Conservation (phyloP, 2,113 vertebrate genomes). For the Syngnathus typhle region DNA sequence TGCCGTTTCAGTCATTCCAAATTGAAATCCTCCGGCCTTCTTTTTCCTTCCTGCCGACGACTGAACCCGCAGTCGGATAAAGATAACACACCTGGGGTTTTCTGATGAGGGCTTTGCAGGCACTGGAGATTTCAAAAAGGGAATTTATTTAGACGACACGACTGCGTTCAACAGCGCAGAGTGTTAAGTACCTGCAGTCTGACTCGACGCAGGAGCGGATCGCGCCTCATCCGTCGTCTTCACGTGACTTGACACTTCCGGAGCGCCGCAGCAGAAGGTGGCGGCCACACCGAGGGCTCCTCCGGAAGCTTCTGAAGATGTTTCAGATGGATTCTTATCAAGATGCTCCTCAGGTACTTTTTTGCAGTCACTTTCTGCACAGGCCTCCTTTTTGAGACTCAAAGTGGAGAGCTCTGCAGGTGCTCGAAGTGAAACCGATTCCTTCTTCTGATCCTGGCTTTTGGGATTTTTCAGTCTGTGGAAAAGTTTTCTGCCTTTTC, state of each 20-base stretch:
- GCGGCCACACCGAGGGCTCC: slow-evolving; percentile 45
- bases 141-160: background rate
- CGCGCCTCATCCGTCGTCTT: slow-evolving; percentile 4
- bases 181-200: slow-evolving; percentile 39
- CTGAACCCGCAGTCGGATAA: slow-evolving; percentile 69
- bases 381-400: slow-evolving; percentile 19
- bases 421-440: slow-evolving; percentile 17
- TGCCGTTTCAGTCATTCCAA: slow-evolving; percentile 37
- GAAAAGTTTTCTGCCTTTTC: slow-evolving; percentile 55
- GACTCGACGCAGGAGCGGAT: slow-evolving; percentile 26
- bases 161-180: background rate
- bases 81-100: slow-evolving; percentile 60
- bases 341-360: slow-evolving; percentile 50
- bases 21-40: slow-evolving; percentile 29
- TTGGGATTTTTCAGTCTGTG: slow-evolving; percentile 49
- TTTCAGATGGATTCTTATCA: slow-evolving; percentile 26
- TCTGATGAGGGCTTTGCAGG: slow-evolving; percentile 22
- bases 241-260: slow-evolving; percentile 23
- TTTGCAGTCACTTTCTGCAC: slow-evolving; percentile 37
- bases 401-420: slow-evolving; percentile 27
- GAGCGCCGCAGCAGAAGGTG: slow-evolving; percentile 67
- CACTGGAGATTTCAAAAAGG: slow-evolving; percentile 29
- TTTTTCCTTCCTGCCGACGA: slow-evolving; percentile 50
- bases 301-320: slow-evolving; percentile 37
- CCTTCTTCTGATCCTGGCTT: slow-evolving; percentile 22